Percentiles rank a stretch among this genome's conserved stretches.
These are phyloP conservation scores for Scaptodrosophila lebanonensis DNA, from an alignment of 1,140 invertebrate genomes.

Conservation along the genomic window DNA sequence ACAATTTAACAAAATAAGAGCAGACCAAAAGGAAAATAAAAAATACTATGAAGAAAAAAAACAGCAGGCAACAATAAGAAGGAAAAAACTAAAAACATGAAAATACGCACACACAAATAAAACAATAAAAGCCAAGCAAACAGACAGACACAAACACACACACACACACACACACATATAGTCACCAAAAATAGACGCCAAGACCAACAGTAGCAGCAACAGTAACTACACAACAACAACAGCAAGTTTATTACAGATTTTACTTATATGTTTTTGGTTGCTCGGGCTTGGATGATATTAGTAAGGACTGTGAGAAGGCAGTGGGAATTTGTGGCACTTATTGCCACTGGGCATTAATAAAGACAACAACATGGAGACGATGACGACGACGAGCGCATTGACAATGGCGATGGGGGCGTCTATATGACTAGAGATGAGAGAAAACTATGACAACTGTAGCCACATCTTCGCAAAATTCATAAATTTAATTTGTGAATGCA, in stretches of 20 bases:
- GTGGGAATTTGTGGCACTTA: not conserved
- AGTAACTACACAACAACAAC: constrained; percentile 10
- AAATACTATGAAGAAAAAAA: constrained; percentile 16
- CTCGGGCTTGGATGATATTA: constrained; percentile 8
- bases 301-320: not conserved
- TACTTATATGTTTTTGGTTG: constrained; percentile 69
- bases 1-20: constrained; percentile 75
- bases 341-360: constrained; percentile 63
- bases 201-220: no score
- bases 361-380: constrained; percentile 48
- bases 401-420: no score
- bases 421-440: no score
- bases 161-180: constrained; percentile 14
- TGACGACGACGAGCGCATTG: constrained; percentile 15
- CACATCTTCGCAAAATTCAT: no score
- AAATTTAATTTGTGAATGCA: no score
- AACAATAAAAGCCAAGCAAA: constrained; percentile 57
- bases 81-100: constrained; percentile 46
- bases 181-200: not conserved
- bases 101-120: constrained; percentile 64
- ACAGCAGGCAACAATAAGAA: no score
- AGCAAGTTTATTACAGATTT: constrained; percentile 72
- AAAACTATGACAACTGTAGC: no score
- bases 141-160: constrained; percentile 25
- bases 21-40: constrained; percentile 29